phyloP scores from a whole-genome alignment of 2,113 vertebrate genomes.

The Dissostichus mawsoni region DNA sequence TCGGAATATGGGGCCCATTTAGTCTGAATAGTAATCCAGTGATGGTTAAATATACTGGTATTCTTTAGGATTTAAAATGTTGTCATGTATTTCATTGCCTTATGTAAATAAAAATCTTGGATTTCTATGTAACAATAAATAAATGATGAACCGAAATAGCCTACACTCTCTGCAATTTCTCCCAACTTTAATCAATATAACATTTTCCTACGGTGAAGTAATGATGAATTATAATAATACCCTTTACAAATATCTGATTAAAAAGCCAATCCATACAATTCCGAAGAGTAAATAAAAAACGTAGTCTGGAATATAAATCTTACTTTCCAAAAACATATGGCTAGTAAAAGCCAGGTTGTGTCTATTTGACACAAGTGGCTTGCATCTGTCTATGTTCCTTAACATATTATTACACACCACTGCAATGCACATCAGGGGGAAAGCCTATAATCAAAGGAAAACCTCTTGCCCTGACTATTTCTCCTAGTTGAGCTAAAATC shows the following conservation, averaged over 20 bases:
- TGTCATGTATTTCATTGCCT: not conserved
- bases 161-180: too few species aligned
- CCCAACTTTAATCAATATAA: too few species aligned
- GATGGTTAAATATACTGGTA: not conserved
- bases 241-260: not conserved
- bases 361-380: too few species aligned
- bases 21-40: not conserved
- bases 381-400: too few species aligned
- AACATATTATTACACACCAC: not conserved
- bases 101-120: not conserved
- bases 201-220: not conserved
- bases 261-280: not conserved
- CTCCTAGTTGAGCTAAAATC: slow-evolving; percentile 27
- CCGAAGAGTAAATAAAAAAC: not conserved
- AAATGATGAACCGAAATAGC: not conserved
- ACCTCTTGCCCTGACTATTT: not conserved
- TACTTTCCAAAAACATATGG: not conserved
- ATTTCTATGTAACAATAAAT: not conserved
- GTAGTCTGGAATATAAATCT: too few species aligned
- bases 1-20: not conserved
- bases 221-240: not conserved
- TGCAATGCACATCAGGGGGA: not conserved
- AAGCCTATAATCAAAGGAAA: not conserved
- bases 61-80: not conserved
- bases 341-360: too few species aligned